A percentile compares a stretch with the other conserved stretches of the same genome.
Conservation (phyloP, 1,140 invertebrate species). For the Xylocopa sonorina region DNA sequence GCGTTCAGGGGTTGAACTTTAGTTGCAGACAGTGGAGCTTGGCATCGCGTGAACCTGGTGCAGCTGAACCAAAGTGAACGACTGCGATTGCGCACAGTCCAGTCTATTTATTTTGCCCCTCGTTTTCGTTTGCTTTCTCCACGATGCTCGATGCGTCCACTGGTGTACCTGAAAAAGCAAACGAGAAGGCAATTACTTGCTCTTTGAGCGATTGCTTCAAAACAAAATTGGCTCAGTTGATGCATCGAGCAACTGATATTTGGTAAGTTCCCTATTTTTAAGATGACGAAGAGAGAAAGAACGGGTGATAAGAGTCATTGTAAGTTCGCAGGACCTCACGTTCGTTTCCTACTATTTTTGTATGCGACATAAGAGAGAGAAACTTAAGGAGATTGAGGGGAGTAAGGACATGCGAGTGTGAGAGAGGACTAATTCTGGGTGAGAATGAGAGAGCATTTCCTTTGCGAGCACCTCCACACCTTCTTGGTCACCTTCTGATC, state of each 20-base stretch:
- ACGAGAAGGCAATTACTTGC: no score
- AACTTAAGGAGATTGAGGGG: conserved; percentile 54
- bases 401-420: conserved; percentile 38
- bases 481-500: conserved; percentile 52
- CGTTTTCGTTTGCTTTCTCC: conserved; percentile 40
- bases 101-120: conserved; percentile 47
- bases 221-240: no score
- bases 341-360: conserved; percentile 68
- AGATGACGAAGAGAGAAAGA: conserved; percentile 28
- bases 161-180: no score
- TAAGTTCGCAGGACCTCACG: conserved; percentile 59
- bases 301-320: conserved; percentile 49
- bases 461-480: conserved; percentile 3
- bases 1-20: conserved; percentile 1
- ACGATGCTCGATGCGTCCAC: conserved; percentile 12
- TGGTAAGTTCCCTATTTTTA: conserved; percentile 43
- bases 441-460: neutral
- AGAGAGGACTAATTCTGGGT: conserved; percentile 11
- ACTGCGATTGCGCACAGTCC: conserved; percentile 43
- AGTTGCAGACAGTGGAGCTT: conserved; percentile 13
- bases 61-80: conserved; percentile 43
- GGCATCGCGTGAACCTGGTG: conserved; percentile 8
- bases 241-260: conserved; percentile 28
- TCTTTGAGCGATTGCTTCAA: neutral
- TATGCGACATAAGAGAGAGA: conserved; percentile 50